phyloP scores from a whole-genome alignment of 2,797 vertebrate genomes.

The Syngnathus rostellatus region DNA sequence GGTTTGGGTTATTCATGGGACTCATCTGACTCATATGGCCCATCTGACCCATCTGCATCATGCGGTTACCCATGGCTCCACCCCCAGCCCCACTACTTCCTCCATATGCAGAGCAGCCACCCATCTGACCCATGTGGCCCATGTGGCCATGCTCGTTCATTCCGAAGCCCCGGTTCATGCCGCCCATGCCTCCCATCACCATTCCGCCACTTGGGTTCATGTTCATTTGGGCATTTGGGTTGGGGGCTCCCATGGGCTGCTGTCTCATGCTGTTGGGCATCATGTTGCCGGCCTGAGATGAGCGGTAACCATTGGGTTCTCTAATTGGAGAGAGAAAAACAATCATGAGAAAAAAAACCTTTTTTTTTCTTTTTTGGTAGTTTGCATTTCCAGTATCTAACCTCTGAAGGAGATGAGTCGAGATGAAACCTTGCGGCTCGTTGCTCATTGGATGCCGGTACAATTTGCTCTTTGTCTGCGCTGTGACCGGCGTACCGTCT shows the following conservation, averaged over 20 bases:
- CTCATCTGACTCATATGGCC: constrained; percentile 60
- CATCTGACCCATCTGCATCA: constrained; percentile 63
- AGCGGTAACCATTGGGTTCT: constrained; percentile 88
- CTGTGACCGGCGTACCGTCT: constrained; percentile 89
- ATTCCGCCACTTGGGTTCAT: constrained; percentile 72
- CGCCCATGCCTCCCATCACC: constrained; percentile 49
- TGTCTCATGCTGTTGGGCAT: constrained; percentile 68
- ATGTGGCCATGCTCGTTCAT: constrained; percentile 69
- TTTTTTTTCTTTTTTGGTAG: constrained; percentile 6
- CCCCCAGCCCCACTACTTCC: constrained; percentile 44
- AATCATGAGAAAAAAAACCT: constrained; percentile 1
- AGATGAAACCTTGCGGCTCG: constrained; percentile 87
- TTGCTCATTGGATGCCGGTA: constrained; percentile 87
- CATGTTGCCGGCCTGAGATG: constrained; percentile 72
- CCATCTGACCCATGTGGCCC: constrained; percentile 60
- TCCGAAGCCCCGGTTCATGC: constrained; percentile 72
- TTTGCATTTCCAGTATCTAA: constrained; percentile 47
- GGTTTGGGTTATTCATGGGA: constrained; percentile 60
- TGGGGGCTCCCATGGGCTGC: constrained; percentile 70
- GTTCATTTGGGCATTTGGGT: constrained; percentile 73
- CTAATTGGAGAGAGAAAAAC: constrained; percentile 56
- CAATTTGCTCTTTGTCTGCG: constrained; percentile 92
- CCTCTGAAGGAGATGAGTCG: constrained; percentile 94
- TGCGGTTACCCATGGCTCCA: constrained; percentile 58
- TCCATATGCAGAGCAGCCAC: constrained; percentile 72